Base-by-base conservation (phyloP, 37 sponge, comb jelly and placozoan genomes). In the Trichoplax adhaerens region DNA sequence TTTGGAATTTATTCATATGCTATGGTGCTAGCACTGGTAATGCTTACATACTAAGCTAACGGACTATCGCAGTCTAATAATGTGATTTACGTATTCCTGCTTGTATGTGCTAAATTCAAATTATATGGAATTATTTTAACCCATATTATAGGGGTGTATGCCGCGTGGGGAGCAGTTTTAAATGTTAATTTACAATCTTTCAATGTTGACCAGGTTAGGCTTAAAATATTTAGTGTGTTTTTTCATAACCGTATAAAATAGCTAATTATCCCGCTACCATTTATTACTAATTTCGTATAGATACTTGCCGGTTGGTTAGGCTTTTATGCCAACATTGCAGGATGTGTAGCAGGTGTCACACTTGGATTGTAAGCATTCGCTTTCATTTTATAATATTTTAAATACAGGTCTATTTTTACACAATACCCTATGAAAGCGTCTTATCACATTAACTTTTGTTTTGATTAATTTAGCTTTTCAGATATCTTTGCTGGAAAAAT, bases 301-400 rank as follows among this genome's bases (percentile, higher is more conserved):
- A 7, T 62, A 5, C 46, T 64, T 5, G 72, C 72, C 46, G 72
- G 72, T 46, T 71, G 72, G 72, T 64, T 71, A n/a, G 72, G 72
- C 6, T 71, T 71, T 50, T 71, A 51, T 56, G 10, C 60, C 7
- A 71, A 5, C 63, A 48, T 71, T 5, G 72, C 72, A 64, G 72
- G 72, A 5, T 7, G 62, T 60, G 72, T 71, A 5, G 72, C 60
- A 47, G 72, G 72, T 29, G 6, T 71, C 47, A 29, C 29, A 29
- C 29, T 29, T 29, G 29, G 29, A 29, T 29, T 29, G 29, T 29
- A 29, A 29, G 29, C 29, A 29, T 29, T 29, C 29, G 29, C 29
- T 29, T 29, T 29, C 29, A 29, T 29, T 29, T 29, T 29, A 29
- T 29, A 29, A 29, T 29, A 29, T 29, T 29, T 29, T 29, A 29